These are phyloP conservation scores for Phyllopteryx taeniolatus DNA, from an alignment of 2,113 vertebrate species.

Conservation along the genomic window DNA sequence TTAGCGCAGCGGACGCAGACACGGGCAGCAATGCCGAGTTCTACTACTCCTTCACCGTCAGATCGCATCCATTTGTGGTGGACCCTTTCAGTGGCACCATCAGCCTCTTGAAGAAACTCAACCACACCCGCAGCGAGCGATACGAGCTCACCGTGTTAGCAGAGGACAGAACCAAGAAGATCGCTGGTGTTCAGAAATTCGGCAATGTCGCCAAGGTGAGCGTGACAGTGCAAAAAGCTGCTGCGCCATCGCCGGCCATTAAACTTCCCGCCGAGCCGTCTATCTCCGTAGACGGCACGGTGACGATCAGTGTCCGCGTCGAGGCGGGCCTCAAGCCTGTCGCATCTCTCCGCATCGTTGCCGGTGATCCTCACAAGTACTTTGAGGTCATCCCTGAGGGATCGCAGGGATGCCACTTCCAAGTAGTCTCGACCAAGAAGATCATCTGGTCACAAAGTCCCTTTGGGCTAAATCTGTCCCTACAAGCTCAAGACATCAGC, in stretches of 20 bases:
- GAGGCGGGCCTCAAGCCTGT: constrained; percentile 72
- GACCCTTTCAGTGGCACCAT: constrained; percentile 87
- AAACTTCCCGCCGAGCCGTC: constrained; percentile 48
- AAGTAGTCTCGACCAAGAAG: constrained; percentile 80
- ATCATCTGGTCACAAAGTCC: constrained; percentile 82
- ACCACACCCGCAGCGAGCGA: constrained; percentile 74
- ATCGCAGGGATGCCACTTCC: constrained; percentile 77
- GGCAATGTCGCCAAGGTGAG: constrained; percentile 82
- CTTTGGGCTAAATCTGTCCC: constrained; percentile 87
- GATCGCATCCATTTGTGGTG: constrained; percentile 77
- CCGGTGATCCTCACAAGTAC: constrained; percentile 80
- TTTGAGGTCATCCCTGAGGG: constrained; percentile 83
- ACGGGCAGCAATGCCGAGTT: constrained; percentile 87
- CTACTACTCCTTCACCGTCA: constrained; percentile 84
- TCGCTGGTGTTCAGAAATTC: constrained; percentile 81
- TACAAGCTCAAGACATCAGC: constrained; percentile 82
- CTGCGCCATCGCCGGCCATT: constrained; percentile 74
- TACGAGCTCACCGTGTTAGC: constrained; percentile 88
- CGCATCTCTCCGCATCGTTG: constrained; percentile 79
- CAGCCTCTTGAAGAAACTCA: constrained; percentile 78
- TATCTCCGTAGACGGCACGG: constrained; percentile 57
- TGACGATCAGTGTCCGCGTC: constrained; percentile 76
- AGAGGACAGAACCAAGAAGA: constrained; percentile 89
- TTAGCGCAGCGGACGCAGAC: constrained; percentile 92
- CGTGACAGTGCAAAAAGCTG: constrained; percentile 78